Base-by-base conservation (phyloP, 2,113 vertebrate species). In the Phyllopteryx taeniolatus region DNA sequence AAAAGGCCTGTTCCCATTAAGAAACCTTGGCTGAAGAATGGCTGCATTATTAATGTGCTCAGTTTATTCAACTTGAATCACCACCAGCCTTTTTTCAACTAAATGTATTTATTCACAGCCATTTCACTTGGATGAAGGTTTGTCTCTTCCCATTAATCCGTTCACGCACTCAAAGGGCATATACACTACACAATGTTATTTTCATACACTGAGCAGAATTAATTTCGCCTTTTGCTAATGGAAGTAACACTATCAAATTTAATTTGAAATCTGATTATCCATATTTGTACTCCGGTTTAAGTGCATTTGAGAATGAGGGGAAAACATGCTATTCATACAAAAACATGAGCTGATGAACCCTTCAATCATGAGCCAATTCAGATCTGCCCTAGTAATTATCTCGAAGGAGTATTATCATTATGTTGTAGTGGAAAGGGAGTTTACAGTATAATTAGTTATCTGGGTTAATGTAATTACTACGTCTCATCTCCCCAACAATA, bases 401-500 rank as follows among this genome's bases (percentile, higher is more conserved):
- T 77, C 73, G 0, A 12, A 44, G 75, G 83, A 87, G 67, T 63
- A 60, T 72, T 75, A 33, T 59, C 70, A 49, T 81, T 76, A 70
- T 64, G 73, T 72, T 68, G 62, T 66, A 59, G 46, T 72, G 56
- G 15, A 76, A 67, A 43, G 11, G 43, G 72, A 81, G 69, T 80
- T 68, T 59, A 70, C 81, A 71, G 78, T 75, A 82, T 77, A 77
- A 80, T 68, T 68, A 79, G 71, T 70, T 82, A 85, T 86, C 79
- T 67, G 67, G 83, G 83, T 88, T 79, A 83, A 84, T 86, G 62
- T 79, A 86, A 86, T 88, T 84, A 87, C 74, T 67, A 47, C 75
- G 62, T 75, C 75, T 83, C 78, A 57, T 75, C 81, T 71, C 72
- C 70, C 0, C 56, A 73, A 63, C 80, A 85, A 78, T 75, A 78